Evolutionary conservation across 1,140 invertebrate genomes (phyloP), one percentile per base, ranked within the genome.

Genomic region (Nebria ingens): DNA sequence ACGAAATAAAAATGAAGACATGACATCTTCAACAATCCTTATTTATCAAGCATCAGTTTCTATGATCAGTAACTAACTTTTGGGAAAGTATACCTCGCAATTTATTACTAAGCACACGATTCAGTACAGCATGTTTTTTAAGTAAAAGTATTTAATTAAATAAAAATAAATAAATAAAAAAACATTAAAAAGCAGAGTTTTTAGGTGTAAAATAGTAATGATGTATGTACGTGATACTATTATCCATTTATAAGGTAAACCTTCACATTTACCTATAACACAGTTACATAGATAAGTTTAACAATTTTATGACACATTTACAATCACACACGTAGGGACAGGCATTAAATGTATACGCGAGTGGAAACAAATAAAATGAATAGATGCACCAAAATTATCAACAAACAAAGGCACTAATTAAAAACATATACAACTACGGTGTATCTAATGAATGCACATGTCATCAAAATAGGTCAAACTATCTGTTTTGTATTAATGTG

Each of bases 401-500:
- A 4, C 17, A 45, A 45, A 12, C 17, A 45, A 45, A 45, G 17
- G 6, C 17, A 45, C 40, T 17, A 11, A 4, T 12, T 45, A 45
- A 45, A 12, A n/a, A n/a, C n/a, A 12, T 12, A 45, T 45, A 17
- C 40, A 45, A 45, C 40, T 45, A 12, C 40, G n/a, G n/a, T n/a
- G n/a, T n/a, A n/a, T n/a, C n/a, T n/a, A n/a, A n/a, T n/a, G n/a
- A n/a, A n/a, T n/a, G n/a, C n/a, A n/a, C n/a, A n/a, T n/a, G n/a
- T n/a, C n/a, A n/a, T n/a, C n/a, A n/a, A 45, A 45, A 45, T 45
- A 17, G 40, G 40, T 45, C 40, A 45, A n/a, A n/a, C 40, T 17
- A 17, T 45, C 17, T 6, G 9, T 6, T 45, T 45, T 17, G 15
- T 17, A 34, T 34, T n/a, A n/a, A 9, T 34, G n/a, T n/a, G 25